A percentile compares a stretch with the other conserved stretches of the same genome.
These are phyloP conservation scores for Agonopterix subpropinquella DNA, from an alignment of 2,888 invertebrate species.

Conservation along the genomic window DNA sequence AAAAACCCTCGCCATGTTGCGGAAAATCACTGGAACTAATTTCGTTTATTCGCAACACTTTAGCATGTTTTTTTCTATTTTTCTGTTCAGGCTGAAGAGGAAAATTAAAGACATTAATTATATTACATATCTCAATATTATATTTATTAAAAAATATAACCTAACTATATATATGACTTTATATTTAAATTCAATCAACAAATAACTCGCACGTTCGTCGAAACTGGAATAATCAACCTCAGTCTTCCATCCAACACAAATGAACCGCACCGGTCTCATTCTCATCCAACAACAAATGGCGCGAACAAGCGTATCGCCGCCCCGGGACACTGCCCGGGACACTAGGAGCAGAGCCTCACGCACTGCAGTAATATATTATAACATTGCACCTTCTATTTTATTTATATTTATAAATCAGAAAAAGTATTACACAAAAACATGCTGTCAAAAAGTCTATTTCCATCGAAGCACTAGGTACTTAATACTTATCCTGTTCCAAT, in stretches of 20 bases:
- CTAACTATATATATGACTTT: constrained; percentile 76
- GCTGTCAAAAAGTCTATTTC: constrained; percentile 43
- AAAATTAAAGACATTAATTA: constrained; percentile 43
- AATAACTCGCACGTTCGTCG: constrained; percentile 71
- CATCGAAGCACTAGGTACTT: constrained; percentile 24
- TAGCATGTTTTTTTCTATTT: too few species aligned
- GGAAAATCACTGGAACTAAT: too few species aligned
- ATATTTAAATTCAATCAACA: constrained; percentile 75
- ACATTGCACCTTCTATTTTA: constrained; percentile 71
- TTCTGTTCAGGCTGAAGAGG: background rate
- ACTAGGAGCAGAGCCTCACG: constrained; percentile 9
- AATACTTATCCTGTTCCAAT: constrained; percentile 18
- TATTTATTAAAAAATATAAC: constrained; percentile 77
- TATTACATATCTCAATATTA: constrained; percentile 76
- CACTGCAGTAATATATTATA: constrained; percentile 36
- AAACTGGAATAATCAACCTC: constrained; percentile 73
- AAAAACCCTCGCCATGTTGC: too few species aligned
- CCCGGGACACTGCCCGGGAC: background rate
- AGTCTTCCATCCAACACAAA: constrained; percentile 68
- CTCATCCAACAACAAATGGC: constrained; percentile 40
- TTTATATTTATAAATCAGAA: constrained; percentile 45
- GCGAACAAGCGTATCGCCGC: constrained; percentile 38
- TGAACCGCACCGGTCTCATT: constrained; percentile 47
- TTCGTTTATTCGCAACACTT: too few species aligned
- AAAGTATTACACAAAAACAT: constrained; percentile 55